These are phyloP conservation scores for Lophura nycthemera DNA, from an alignment of 2,113 vertebrate species.

Conservation along the genomic window DNA sequence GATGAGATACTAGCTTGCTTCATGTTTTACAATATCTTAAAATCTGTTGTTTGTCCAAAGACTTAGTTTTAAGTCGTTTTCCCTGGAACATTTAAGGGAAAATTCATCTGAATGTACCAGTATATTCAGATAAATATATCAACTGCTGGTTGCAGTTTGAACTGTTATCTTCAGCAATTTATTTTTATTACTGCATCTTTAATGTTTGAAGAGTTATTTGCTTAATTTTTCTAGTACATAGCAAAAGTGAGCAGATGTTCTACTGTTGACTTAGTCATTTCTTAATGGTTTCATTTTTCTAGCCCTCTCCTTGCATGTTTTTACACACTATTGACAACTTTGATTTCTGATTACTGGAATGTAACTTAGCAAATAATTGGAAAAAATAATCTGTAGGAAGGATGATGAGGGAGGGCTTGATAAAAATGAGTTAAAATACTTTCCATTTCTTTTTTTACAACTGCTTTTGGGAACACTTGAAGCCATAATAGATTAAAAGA, in stretches of 20 bases:
- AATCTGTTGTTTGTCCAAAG: constrained; percentile 21
- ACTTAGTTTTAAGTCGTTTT: constrained; percentile 14
- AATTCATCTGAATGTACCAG: neutral
- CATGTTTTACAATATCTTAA: constrained; percentile 5
- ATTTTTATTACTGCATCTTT: neutral
- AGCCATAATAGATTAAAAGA: neutral
- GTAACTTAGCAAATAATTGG: neutral
- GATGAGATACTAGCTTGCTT: constrained; percentile 14
- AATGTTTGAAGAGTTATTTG: neutral
- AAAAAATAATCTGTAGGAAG: neutral
- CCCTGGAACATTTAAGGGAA: constrained; percentile 26
- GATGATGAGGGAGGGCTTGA: neutral
- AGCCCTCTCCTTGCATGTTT: neutral
- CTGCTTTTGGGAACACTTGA: neutral
- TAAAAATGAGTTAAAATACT: constrained; percentile 30
- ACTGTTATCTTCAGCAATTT: neutral
- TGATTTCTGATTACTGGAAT: neutral
- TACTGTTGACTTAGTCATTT: neutral
- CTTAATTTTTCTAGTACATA: neutral
- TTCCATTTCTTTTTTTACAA: neutral
- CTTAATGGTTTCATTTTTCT: neutral
- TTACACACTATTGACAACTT: neutral
- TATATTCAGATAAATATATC: neutral
- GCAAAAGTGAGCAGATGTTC: neutral
- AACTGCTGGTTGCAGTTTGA: neutral